Base-by-base conservation (phyloP, 2,888 invertebrate genomes). In the Frankliniella intonsa region DNA sequence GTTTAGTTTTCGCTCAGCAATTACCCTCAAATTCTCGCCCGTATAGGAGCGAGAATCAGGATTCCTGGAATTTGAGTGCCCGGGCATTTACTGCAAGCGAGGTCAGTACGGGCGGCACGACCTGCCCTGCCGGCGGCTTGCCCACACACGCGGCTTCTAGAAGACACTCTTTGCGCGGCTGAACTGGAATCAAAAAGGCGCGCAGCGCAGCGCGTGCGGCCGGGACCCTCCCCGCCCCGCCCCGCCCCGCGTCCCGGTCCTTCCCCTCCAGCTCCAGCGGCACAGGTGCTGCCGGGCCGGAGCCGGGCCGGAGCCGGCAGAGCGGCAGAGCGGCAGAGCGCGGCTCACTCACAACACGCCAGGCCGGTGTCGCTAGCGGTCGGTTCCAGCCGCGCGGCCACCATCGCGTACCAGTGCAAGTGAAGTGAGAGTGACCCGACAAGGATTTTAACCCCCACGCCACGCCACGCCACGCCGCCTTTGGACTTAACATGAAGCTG, bases 331-430 rank as follows among this genome's bases (percentile, higher is more conserved):
- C 62, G n/a, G n/a, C n/a, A n/a, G n/a, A n/a, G n/a, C 38, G 38
- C 3, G 38, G 5, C 38, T 38, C 38, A 38, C 38, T 55, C 55
- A 76, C 69, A 76, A 25, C 69, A 76, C 69, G 69, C 25, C 38
- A 38, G 38, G 38, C 69, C 69, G 69, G 69, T 76, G 69, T 76
- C 69, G 69, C 25, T 76, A 12, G 69, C 69, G 69, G 69, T 76
- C 69, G 69, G 69, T 76, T 22, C 22, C 25, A 76, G 0, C 2
- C 69, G 25, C 69, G 22, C 69, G 69, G 5, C n/a, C 69, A 22
- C 69, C n/a, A n/a, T 12, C 69, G 25, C 69, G 69, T 25, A 22
- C 69, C 55, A 55, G 55, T n/a, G 69, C 69, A 76, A 38, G 25
- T 25, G 69, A 22, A 76, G 69, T 76, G 69, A 76, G 69, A 25